These are phyloP conservation scores for Rostratula benghalensis DNA, from an alignment of 2,113 vertebrate genomes.

Conservation along the genomic window DNA sequence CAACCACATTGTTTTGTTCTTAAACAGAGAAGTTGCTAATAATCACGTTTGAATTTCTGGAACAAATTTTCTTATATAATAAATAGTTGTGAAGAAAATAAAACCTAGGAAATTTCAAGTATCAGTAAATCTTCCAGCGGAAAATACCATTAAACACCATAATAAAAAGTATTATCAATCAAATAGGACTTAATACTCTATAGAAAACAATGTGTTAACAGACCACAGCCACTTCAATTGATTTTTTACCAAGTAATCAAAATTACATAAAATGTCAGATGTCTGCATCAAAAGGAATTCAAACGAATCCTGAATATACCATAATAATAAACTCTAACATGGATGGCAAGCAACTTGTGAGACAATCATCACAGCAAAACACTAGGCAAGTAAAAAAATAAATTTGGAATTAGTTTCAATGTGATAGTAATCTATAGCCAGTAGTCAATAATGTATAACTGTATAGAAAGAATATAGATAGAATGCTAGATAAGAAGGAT, in stretches of 20 bases:
- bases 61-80: neutral
- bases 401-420: neutral
- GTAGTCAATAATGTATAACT: neutral
- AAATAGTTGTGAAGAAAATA: neutral
- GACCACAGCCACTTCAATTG: neutral
- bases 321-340: neutral
- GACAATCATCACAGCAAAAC: neutral
- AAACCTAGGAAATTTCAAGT: neutral
- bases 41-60: neutral
- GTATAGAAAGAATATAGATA: neutral
- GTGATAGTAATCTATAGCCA: neutral
- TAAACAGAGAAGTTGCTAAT: neutral
- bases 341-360: neutral
- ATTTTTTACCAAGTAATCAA: neutral
- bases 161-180: neutral
- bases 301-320: neutral
- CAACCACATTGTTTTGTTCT: neutral
- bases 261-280: neutral
- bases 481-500: neutral
- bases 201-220: neutral
- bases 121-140: neutral
- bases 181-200: neutral
- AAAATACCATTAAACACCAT: neutral
- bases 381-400: neutral
- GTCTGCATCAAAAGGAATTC: neutral